Percentiles rank a stretch among this genome's conserved stretches.
phyloP scores from a whole-genome alignment of 2,113 vertebrate genomes.

The Lagopus muta region DNA sequence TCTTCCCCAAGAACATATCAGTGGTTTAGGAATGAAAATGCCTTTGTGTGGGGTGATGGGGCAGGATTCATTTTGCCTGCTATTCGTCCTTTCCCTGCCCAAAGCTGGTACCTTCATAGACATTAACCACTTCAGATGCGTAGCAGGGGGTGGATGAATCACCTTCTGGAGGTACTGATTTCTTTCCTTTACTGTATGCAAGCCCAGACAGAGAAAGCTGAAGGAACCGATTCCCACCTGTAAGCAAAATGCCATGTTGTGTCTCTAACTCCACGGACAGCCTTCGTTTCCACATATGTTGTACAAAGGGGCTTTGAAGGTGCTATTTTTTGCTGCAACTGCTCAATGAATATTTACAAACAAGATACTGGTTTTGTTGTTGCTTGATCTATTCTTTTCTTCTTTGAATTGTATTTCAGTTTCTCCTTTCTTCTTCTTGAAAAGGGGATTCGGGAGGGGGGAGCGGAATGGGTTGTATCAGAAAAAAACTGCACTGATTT shows the following conservation, averaged over 20 bases:
- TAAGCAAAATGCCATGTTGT: neutral
- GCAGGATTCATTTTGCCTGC: neutral
- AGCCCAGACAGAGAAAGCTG: neutral
- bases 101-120: neutral
- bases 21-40: neutral
- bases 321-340: neutral
- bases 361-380: neutral
- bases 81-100: neutral
- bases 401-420: neutral
- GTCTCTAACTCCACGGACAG: neutral
- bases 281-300: neutral
- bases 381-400: neutral
- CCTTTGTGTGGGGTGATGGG: neutral
- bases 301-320: neutral
- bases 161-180: neutral
- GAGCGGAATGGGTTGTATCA: neutral
- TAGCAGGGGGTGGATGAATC: neutral
- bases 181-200: neutral
- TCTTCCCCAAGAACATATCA: neutral
- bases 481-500: conserved; percentile 25
- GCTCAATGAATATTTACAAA: neutral
- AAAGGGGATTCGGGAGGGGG: neutral
- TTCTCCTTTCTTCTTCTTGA: neutral
- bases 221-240: neutral
- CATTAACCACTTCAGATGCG: neutral